Base-by-base conservation (phyloP, 2,113 vertebrate genomes). In the Oreamnos americanus region DNA sequence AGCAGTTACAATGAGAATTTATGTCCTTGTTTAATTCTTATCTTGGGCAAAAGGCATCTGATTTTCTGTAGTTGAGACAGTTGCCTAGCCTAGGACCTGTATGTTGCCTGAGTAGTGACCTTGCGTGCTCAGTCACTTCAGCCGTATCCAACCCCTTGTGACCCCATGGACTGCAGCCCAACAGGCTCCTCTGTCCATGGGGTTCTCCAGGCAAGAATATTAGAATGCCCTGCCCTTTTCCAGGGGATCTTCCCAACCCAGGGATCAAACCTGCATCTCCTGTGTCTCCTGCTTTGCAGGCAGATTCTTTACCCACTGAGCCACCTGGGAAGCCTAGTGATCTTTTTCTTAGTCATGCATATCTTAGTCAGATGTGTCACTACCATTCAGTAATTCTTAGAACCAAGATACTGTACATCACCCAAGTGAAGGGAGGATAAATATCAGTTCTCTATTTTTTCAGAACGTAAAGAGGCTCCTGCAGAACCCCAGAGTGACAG, bases 381-480 rank as follows among this genome's bases (percentile, higher is more conserved):
- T 33, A 13, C 25, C 26, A 15, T 33, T 96, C 55, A 96, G 0
- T 88, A 67, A 47, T 60, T 30, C 78, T 17, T 60, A 74, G 64
- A 51, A 49, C 60, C 43, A 21, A 91, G 74, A 11, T 62, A 60
- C 33, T 57, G 5, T 25, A 47, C 47, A 49, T 88, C 33, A 25
- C 13, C 33, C 39, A 76, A 16, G 43, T 71, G 58, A 84, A 71
- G 16, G 47, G 87, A n/a, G 26, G 28, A 17, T 86, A 91, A 93
- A 58, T 60, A 43, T 7, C 4, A 84, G 13, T n/a, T 58, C 43
- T 45, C 2, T 43, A n/a, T 97, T 0, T 85, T 64, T 85, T 23
- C 98, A 99, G 99, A 99, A 98, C 1, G 99, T 99, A 14, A 99
- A 99, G 3, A 99, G 99, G 8, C 98, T 99, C 14, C 98, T 99